Evolutionary conservation across 2,113 vertebrate genomes (phyloP).

Genomic region (Chaetorhynchus papuensis): DNA sequence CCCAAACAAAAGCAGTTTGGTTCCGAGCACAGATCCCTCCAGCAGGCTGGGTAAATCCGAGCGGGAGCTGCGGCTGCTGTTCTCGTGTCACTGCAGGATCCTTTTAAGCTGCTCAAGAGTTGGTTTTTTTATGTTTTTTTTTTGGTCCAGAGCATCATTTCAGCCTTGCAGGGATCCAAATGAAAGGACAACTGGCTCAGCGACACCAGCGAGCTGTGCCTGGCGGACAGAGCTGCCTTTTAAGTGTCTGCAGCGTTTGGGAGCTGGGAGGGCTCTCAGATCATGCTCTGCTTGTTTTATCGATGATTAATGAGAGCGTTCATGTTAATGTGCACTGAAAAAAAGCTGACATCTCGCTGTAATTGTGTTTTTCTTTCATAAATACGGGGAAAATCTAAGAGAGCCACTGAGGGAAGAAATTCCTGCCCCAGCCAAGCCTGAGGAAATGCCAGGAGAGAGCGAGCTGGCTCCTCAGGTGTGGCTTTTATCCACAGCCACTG

Average conservation of each 20-base stretch:
- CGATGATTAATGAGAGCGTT: conserved; percentile 65
- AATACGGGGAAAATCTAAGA: not conserved
- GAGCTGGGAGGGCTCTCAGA: not conserved
- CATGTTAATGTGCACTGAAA: not conserved
- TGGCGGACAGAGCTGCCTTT: conserved; percentile 32
- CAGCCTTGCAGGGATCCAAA: not conserved
- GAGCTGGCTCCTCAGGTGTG: not conserved
- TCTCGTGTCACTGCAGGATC: not conserved
- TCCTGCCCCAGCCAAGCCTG: not conserved
- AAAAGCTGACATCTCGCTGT: not conserved
- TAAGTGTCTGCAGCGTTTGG: not conserved
- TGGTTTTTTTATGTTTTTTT: not conserved
- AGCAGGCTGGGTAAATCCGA: not conserved
- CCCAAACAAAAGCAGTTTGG: not conserved
- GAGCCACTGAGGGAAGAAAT: not conserved
- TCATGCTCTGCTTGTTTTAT: conserved; percentile 53
- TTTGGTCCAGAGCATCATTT: not conserved
- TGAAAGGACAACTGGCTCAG: conserved; percentile 21
- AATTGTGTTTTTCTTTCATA: conserved; percentile 46
- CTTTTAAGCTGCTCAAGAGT: not conserved
- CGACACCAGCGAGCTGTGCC: not conserved
- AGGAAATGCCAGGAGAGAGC: not conserved
- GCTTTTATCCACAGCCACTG: not conserved
- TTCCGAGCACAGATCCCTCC: not conserved
- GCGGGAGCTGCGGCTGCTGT: not conserved